Base-by-base conservation (phyloP, 92 coral and sea anemone species). In the Pocillopora meandrina region DNA sequence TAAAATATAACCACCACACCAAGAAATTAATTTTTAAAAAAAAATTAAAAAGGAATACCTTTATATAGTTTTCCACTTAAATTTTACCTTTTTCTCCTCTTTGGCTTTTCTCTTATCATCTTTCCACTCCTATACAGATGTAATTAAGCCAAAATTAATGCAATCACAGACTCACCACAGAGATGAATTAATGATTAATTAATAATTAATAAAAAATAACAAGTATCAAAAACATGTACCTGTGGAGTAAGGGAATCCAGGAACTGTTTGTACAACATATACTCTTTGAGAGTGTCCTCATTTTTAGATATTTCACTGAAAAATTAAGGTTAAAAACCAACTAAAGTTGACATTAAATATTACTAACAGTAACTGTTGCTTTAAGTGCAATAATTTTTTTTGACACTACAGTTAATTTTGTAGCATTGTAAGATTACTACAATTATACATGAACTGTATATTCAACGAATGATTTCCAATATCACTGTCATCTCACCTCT, bases 291-390 rank as follows among this genome's bases (percentile, higher is more conserved):
- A 8, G 95, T 92, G 36, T 96, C 99, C 76, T 96, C 99, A 87
- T 96, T 96, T 78, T 96, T 96, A 57, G 99, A 96, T 59, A 96
- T 96, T 77, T 96, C 99, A 94, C 99, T 95, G 81, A 63, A 17
- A 67, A 57, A 14, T 26, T 3, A 19, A 0, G 36, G 2, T 19
- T 59, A 20, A 23, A 59, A 14, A n/a, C 60, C 5, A 67, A 20
- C 3, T 10, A 15, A 52, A 57, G 15, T 11, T 20, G 19, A 36
- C 49, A 74, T n/a, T 42, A 20, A 67, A 5, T 67, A 10, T 12
- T 20, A 1, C 17, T 33, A 23, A 10, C 31, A 26, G 31, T 26
- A 26, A 9, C 34, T 9, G 35, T 23, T 9, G 52, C 52, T 67
- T 13, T 13, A 31, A 67, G 33, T 70, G 12, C 52, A 70, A 23